Evolutionary conservation across 2,888 invertebrate genomes (phyloP).

Genomic region (Drosophila quinaria): DNA sequence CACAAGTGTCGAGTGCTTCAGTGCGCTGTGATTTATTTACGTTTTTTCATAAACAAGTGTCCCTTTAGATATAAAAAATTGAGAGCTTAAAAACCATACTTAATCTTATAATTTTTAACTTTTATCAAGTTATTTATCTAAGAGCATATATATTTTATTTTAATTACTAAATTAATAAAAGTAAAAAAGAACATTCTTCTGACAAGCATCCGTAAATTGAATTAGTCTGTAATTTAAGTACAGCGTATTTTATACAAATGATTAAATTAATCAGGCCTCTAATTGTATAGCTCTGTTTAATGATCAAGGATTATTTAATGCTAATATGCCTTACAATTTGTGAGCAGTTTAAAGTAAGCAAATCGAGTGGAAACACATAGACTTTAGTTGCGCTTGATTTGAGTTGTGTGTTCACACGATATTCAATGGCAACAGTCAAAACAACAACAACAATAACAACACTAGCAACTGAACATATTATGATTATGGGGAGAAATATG

Average conservation of each 20-base stretch:
- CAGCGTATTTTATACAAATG: not conserved
- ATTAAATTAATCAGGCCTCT: constrained; percentile 53
- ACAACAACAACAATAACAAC: constrained; percentile 11
- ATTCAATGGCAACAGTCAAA: constrained; percentile 28
- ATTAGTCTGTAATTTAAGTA: no score
- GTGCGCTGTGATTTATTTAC: constrained; percentile 3
- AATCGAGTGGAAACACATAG: constrained; percentile 48
- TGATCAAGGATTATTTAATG: constrained; percentile 15
- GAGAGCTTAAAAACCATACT: not conserved
- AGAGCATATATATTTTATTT: no score
- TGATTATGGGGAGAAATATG: constrained; percentile 68
- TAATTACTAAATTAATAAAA: no score
- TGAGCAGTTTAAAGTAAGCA: constrained; percentile 18
- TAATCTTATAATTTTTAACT: not conserved
- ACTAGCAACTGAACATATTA: constrained; percentile 40
- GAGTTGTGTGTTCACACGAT: constrained; percentile 43
- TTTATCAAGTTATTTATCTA: not conserved
- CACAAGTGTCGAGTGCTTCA: constrained; percentile 10
- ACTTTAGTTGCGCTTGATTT: constrained; percentile 64
- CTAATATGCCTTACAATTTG: constrained; percentile 17
- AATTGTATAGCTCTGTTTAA: constrained; percentile 38
- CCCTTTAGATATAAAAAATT: not conserved
- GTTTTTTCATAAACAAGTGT: not conserved
- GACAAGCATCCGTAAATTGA: no score
- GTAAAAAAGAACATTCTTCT: no score